Evolutionary conservation across 2,888 invertebrate genomes (phyloP), one percentile per base, ranked within the genome.

Genomic region (Flexamia atlantica): DNA sequence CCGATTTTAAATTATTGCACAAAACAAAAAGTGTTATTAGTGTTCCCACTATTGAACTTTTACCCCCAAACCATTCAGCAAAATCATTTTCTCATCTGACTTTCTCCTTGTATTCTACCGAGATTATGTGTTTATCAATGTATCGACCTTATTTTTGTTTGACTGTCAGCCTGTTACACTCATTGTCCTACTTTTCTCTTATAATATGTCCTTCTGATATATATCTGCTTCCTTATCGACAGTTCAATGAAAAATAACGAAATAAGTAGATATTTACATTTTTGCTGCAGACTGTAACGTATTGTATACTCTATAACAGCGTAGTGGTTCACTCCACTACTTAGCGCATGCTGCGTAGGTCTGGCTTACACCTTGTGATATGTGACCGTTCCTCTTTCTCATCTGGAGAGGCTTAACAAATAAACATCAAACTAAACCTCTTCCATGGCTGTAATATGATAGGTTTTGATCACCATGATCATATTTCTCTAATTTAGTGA

Each of bases 201-300:
- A 82, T 82, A 64, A 60, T 80, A 81, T 82, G 70, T 68, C 81
- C 81, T 68, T 82, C 81, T 82, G 81, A 68, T 82, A 82, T 82
- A 68, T 64, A 68, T 82, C 64, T 68, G 81, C 81, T 82, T 82
- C 81, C 81, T 68, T 68, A 82, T 60, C 42, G 50, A 82, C 81
- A 82, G 70, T 82, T 82, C 36, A 68, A 68, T 64, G 70, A 68
- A 82, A 82, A 82, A 82, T 64, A 82, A 82, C 46, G 50, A 82
- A 82, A 68, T 82, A 68, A 82, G 81, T 82, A 82, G 81, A 82
- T 82, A 82, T 82, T 82, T 82, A 64, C 81, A 82, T 82, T 64
- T 82, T 50, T 68, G 81, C 81, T 82, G 81, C 81, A 68, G 81
- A 82, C 68, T 82, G 81, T 82, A 81, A 32, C 53, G 70, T 82